Percentiles rank a stretch among this genome's conserved stretches.
These are phyloP conservation scores for Athalia circularis DNA, from an alignment of 2,888 invertebrate species.

Conservation along the genomic window DNA sequence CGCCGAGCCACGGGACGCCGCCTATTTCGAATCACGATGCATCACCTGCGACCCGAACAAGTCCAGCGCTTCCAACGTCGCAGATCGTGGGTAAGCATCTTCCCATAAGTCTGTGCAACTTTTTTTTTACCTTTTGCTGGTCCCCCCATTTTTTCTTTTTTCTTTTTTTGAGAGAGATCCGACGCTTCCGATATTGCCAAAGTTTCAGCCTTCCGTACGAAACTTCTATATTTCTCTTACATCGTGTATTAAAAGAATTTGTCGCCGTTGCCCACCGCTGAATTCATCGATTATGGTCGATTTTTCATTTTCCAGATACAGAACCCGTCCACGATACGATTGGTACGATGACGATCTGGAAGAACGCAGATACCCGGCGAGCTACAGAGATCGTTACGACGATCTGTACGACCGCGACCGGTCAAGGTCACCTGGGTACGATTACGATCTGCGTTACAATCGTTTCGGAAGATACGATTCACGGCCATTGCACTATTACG, in stretches of 20 bases:
- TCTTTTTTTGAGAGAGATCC: neutral
- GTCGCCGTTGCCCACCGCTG: neutral
- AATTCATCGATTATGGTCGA: neutral
- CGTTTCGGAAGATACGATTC: slow-evolving; percentile 61
- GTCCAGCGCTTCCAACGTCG: slow-evolving; percentile 57
- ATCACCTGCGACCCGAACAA: slow-evolving; percentile 68
- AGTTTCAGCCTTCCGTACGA: neutral
- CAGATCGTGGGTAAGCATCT: slow-evolving; percentile 54
- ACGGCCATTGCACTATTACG: slow-evolving; percentile 54
- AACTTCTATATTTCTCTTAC: slow-evolving; percentile 4
- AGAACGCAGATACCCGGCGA: slow-evolving; percentile 57
- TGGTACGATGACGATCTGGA: slow-evolving; percentile 63
- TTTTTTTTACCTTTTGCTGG: neutral
- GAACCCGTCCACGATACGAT: slow-evolving; percentile 61
- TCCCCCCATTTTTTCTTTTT: neutral
- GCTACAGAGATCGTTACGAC: slow-evolving; percentile 60
- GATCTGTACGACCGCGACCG: slow-evolving; percentile 56
- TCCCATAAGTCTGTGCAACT: slow-evolving; percentile 24
- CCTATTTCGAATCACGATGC: slow-evolving; percentile 68
- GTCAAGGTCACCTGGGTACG: slow-evolving; percentile 56
- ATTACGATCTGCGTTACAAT: slow-evolving; percentile 62
- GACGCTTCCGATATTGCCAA: slow-evolving; percentile 26
- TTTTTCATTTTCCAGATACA: slow-evolving; percentile 47
- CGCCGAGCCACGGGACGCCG: slow-evolving; percentile 64
- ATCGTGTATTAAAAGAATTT: neutral